Conservation (phyloP, 2,888 invertebrate species). For the Salticus scenicus region DNA sequence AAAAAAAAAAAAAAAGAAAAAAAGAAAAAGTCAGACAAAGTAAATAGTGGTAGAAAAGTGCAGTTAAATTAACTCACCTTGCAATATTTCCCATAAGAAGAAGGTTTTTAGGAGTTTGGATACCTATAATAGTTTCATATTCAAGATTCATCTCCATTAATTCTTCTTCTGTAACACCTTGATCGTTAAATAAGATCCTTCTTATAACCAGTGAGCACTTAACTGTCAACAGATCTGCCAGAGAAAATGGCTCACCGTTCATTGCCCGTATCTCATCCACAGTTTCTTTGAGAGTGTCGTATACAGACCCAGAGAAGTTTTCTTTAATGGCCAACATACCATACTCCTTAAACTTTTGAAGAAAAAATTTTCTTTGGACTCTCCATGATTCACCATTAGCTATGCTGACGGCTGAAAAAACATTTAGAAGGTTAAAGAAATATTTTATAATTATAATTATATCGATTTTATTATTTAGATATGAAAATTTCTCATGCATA, state of each 20-base stretch:
- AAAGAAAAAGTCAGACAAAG: too few species aligned
- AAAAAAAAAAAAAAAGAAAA: too few species aligned
- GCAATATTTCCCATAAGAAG: slow-evolving; percentile 18
- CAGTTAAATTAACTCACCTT: slow-evolving; percentile 20
- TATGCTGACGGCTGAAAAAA: slow-evolving; percentile 13
- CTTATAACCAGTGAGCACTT: slow-evolving; percentile 8
- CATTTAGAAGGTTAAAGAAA: too few species aligned
- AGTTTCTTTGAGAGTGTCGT: slow-evolving; percentile 15
- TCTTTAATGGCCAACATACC: slow-evolving; percentile 19
- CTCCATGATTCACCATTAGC: slow-evolving; percentile 39
- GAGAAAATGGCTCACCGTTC: slow-evolving; percentile 19
- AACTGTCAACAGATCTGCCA: neutral
- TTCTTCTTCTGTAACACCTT: slow-evolving; percentile 8
- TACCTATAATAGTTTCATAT: neutral
- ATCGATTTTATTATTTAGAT: too few species aligned
- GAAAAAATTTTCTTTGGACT: slow-evolving; percentile 19
- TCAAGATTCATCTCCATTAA: neutral
- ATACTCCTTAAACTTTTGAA: slow-evolving; percentile 18
- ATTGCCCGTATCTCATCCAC: neutral
- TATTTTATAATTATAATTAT: too few species aligned
- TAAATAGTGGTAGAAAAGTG: too few species aligned
- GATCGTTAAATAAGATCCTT: neutral
- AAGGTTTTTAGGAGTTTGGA: neutral
- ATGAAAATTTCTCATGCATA: too few species aligned
- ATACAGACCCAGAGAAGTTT: neutral